Evolutionary conservation across 2,797 vertebrate species (phyloP).

Genomic region (Parambassis ranga): DNA sequence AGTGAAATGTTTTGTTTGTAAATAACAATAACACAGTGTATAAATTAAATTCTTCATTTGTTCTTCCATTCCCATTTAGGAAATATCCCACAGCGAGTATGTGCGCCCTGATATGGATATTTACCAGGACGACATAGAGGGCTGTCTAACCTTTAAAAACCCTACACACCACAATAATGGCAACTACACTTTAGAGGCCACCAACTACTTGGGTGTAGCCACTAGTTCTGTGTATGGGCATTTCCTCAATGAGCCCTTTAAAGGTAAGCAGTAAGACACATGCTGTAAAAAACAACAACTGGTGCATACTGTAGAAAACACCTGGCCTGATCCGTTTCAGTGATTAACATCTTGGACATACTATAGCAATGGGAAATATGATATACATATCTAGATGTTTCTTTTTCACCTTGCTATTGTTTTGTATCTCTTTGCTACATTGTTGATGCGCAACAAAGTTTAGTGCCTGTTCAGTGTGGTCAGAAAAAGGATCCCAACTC

Average conservation of each 20-base stretch:
- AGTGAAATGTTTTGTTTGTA: background rate
- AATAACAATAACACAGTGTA: background rate
- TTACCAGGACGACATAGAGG: slow-evolving; percentile 89
- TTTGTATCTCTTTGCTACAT: too few relatives aligned
- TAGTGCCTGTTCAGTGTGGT: too few relatives aligned
- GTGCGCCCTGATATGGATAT: slow-evolving; percentile 85
- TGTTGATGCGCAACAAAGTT: too few relatives aligned
- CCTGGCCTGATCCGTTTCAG: too few relatives aligned
- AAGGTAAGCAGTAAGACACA: slow-evolving; percentile 37
- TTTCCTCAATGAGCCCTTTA: slow-evolving; percentile 87
- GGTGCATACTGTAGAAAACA: too few relatives aligned
- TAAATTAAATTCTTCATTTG: background rate
- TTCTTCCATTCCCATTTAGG: slow-evolving; percentile 34
- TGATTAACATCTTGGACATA: too few relatives aligned
- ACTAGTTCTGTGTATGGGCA: slow-evolving; percentile 89
- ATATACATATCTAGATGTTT: too few relatives aligned
- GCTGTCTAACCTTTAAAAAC: slow-evolving; percentile 92
- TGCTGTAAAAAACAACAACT: too few relatives aligned
- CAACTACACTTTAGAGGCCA: slow-evolving; percentile 93
- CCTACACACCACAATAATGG: slow-evolving; percentile 97
- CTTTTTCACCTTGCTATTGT: too few relatives aligned
- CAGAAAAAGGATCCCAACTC: too few relatives aligned
- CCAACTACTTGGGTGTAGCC: slow-evolving; percentile 87
- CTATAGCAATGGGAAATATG: too few relatives aligned
- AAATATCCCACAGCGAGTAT: slow-evolving; percentile 77